These are phyloP conservation scores for Trissonchulus sp. DNA, from an alignment of 2,888 invertebrate species.

Conservation along the genomic window DNA sequence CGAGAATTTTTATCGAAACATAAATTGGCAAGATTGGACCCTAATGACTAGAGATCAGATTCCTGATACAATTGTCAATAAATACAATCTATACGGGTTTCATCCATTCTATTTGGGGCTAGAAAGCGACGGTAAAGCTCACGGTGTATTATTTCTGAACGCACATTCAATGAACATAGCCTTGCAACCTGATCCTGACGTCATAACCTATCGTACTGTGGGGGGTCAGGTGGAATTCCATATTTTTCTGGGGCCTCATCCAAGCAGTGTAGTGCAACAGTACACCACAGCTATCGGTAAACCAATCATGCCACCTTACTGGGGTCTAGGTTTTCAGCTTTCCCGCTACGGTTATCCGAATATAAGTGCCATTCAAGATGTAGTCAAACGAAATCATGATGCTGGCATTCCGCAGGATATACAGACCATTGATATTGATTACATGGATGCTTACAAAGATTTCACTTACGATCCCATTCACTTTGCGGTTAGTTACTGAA, in stretches of 20 bases:
- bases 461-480: slow-evolving; percentile 66
- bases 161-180: slow-evolving; percentile 17
- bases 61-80: slow-evolving; percentile 34
- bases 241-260: slow-evolving; percentile 45
- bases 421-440: slow-evolving; percentile 79
- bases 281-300: slow-evolving; percentile 31
- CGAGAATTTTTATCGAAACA: slow-evolving; percentile 43
- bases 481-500: too few relatives aligned
- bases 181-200: slow-evolving; percentile 25
- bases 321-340: slow-evolving; percentile 29
- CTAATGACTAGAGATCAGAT: slow-evolving; percentile 48
- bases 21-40: slow-evolving; percentile 46
- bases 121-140: neutral
- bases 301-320: slow-evolving; percentile 27
- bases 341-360: slow-evolving; percentile 28
- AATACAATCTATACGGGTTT: slow-evolving; percentile 22
- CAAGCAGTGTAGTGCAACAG: slow-evolving; percentile 44
- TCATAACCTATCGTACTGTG: slow-evolving; percentile 64
- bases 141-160: slow-evolving; percentile 25
- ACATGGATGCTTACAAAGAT: slow-evolving; percentile 71
- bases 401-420: slow-evolving; percentile 58
- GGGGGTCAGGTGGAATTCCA: slow-evolving; percentile 47
- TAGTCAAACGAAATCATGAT: slow-evolving; percentile 47
- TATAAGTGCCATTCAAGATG: slow-evolving; percentile 40
- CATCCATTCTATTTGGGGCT: slow-evolving; percentile 29